Conservation (phyloP, 2,113 vertebrate species). For the Pterophyllum scalare region DNA sequence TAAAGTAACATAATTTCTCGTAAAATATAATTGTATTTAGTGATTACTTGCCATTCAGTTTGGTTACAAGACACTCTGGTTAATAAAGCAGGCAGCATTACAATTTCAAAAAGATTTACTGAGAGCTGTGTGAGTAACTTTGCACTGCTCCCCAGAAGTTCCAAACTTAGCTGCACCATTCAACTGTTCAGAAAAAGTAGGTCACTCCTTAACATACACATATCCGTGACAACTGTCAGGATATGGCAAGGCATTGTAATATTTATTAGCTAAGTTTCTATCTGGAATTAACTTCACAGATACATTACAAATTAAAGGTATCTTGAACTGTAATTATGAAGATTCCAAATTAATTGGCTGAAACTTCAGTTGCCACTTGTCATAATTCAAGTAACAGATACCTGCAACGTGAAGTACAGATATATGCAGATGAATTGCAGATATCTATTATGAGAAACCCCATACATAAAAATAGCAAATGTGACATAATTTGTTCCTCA, state of each 20-base stretch:
- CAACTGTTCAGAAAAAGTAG: conserved; percentile 15
- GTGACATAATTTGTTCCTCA: not conserved
- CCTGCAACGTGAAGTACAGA: not conserved
- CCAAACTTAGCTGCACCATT: not conserved
- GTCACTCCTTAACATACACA: conserved; percentile 8
- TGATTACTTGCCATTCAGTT: not conserved
- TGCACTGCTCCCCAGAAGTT: not conserved
- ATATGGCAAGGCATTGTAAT: not conserved
- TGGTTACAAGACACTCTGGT: not conserved
- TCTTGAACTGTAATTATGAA: not conserved
- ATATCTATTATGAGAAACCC: not conserved
- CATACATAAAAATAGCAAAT: not conserved
- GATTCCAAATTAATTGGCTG: not conserved
- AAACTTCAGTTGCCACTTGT: not conserved
- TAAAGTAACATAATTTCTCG: not conserved
- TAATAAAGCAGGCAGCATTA: not conserved
- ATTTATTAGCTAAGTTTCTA: not conserved
- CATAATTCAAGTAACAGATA: not conserved
- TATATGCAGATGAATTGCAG: not conserved
- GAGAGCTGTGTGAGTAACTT: conserved; percentile 4
- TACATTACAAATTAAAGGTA: not conserved
- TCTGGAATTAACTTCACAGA: conserved; percentile 2
- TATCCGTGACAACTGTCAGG: conserved; percentile 1
- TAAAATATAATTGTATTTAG: not conserved
- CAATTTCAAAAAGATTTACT: conserved; percentile 1